Base-by-base conservation (phyloP, 1,140 invertebrate genomes). In the Zaprionus camerounensis region DNA sequence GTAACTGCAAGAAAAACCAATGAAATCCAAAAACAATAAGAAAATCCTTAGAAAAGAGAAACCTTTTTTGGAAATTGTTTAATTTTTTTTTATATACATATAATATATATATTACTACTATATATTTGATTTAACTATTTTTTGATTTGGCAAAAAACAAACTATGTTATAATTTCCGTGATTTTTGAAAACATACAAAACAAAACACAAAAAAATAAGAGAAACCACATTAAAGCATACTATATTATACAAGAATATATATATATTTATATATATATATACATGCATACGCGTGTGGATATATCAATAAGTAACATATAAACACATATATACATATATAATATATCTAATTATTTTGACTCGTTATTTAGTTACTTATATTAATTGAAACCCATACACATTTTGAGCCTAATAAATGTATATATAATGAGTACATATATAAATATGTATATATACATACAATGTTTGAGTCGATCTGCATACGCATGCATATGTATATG, bases 331-430 rank as follows among this genome's bases (percentile, higher is more conserved):
- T 71, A 58, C 51, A 71, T 76, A 77, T 73, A 77, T 71, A 44
- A 20, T 71, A 70, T 77, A 81, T 79, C 71, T 76, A 86, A 77
- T 86, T 76, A 80, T 87, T 82, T 87, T 80, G 87, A 86, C 73
- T 83, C 83, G 83, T 87, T 87, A 88, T 88, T 78, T 87, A 87
- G 84, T 87, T 87, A 83, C 80, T 73, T 87, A 87, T 88, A 76
- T 67, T 68, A 81, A 79, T 80, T 80, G 68, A 67, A 70, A 58
- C 41, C n/a, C 41, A 44, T 44, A 44, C 76, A 72, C 66, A 62
- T 71, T 76, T 51, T 36, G 22, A 41, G 24, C 59, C 38, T 58
- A 78, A 71, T 68, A 59, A 82, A 76, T 63, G 46, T 46, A 61
- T 76, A 78, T 72, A 71, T 58, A 76, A 73, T 74, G 66, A 56